Evolutionary conservation across 1,140 invertebrate genomes (phyloP).

Genomic region (Sitobion miscanthi): DNA sequence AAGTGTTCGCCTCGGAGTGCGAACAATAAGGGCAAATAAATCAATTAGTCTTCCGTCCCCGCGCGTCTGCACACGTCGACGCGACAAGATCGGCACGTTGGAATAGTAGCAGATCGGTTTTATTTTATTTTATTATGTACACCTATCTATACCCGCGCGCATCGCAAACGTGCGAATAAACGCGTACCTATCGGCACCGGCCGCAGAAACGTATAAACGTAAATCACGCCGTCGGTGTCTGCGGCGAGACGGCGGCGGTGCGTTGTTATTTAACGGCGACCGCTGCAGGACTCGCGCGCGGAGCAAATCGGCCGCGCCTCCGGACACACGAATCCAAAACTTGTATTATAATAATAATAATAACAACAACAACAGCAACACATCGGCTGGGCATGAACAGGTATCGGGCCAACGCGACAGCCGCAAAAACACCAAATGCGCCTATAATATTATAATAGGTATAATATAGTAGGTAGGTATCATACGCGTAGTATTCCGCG

Average conservation of each 20-base stretch:
- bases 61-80: not conserved
- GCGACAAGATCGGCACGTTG: not conserved
- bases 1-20: not conserved
- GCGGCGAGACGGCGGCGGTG: not conserved
- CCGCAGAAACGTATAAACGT: constrained; percentile 7
- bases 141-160: not conserved
- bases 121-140: constrained; percentile 1
- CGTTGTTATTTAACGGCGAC: not conserved
- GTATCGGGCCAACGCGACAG: not conserved
- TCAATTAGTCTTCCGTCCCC: not conserved
- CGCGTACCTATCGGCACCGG: not conserved
- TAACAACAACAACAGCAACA: not conserved
- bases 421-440: constrained; percentile 1
- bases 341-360: not conserved
- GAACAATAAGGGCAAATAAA: constrained; percentile 1
- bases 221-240: not conserved
- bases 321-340: not conserved
- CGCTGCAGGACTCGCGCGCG: not conserved
- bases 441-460: not conserved
- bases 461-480: not conserved
- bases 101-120: not conserved
- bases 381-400: not conserved
- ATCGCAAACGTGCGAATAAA: not conserved
- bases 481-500: not conserved
- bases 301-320: constrained; percentile 2